A percentile compares a stretch with the other conserved stretches of the same genome.
Conservation (phyloP, 2,888 invertebrate genomes). For the Sphinx pinastri region DNA sequence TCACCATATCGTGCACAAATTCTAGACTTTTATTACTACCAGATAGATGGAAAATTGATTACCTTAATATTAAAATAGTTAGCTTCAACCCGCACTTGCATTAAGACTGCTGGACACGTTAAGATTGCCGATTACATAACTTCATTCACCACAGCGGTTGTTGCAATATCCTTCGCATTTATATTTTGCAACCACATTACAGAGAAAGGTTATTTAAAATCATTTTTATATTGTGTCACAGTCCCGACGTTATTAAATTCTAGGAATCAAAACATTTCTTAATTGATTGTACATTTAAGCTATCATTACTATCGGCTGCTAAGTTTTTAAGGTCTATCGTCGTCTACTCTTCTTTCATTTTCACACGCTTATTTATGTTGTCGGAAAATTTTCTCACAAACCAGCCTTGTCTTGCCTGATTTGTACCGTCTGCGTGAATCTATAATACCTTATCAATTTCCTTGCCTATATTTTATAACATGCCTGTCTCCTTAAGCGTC, state of each 20-base stretch:
- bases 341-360: not conserved
- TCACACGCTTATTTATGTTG: not conserved
- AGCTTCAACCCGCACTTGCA: conserved; percentile 11
- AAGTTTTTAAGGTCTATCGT: not conserved
- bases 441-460: conserved; percentile 7
- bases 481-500: conserved; percentile 1
- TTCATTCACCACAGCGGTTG: conserved; percentile 14
- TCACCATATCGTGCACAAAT: too few relatives aligned
- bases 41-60: not conserved
- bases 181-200: conserved; percentile 20
- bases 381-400: not conserved
- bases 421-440: not conserved
- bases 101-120: conserved; percentile 13
- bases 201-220: conserved; percentile 2
- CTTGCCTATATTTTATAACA: conserved; percentile 15
- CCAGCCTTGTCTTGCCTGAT: not conserved
- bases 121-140: conserved; percentile 18
- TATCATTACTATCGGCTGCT: not conserved
- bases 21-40: too few relatives aligned
- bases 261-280: not conserved
- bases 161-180: conserved; percentile 23
- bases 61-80: not conserved
- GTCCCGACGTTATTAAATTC: not conserved
- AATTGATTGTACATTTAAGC: not conserved
- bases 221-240: not conserved